Base-by-base conservation (phyloP, 2,888 invertebrate species). In the Orchestes rusci region DNA sequence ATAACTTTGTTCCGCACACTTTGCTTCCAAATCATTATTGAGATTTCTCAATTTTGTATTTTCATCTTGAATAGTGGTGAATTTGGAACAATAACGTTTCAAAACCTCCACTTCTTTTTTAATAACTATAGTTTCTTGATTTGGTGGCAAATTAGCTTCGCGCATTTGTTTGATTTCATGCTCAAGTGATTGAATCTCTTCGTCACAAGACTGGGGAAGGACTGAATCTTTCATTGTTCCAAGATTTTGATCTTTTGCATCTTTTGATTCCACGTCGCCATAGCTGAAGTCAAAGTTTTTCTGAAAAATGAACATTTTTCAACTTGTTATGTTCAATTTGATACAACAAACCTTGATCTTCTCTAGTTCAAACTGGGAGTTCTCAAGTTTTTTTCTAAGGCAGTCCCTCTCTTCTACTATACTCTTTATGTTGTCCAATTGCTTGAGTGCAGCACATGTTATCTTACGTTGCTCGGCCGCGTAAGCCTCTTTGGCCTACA, bases 51-150 rank as follows among this genome's bases (percentile, higher is more conserved):
- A 51, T 20, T 53, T 45, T 12, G 56, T 39, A 44, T 66, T 67
- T 46, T 67, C 65, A 31, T 60, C 56, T 53, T 65, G 61, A 31
- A 66, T 62, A 13, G 52, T 51, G 1, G 59, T 55, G 18, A 68
- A 47, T 48, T 65, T 62, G 3, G 59, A 53, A 44, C 66, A 67
- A 47, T 65, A 65, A 43, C 57, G 59, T 48, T 65, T 67, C 17
- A 65, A 44, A 3, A 62, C 57, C 34, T 60, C 56, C 3, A 66
- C 51, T 50, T 66, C 66, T 48, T 62, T 65, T 23, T 55, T 49
- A 18, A 66, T 60, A 8, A 63, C 52, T 52, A 59, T 57, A 3
- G 62, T 53, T 56, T 65, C 62, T 39, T 57, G 49, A 28, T 62
- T 59, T 12, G 62, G 57, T 3, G 58, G 55, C 16, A 53, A 48